Evolutionary conservation across 2,888 invertebrate genomes (phyloP).

Genomic region (Vesta saturnalis): DNA sequence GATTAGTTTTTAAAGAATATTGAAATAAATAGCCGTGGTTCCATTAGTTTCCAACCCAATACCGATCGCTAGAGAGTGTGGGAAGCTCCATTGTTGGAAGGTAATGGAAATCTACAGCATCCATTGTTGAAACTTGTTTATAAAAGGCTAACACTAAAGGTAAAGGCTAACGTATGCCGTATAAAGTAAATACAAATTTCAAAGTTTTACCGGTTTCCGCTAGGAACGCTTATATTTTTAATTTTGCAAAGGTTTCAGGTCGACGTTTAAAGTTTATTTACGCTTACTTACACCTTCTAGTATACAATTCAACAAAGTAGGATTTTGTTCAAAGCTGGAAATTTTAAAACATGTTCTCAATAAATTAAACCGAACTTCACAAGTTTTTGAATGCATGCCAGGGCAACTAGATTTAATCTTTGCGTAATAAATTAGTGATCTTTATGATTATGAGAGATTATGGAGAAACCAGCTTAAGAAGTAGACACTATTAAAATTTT

Average conservation of each 20-base stretch:
- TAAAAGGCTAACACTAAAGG: constrained; percentile 32
- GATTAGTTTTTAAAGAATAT: background rate
- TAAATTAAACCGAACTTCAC: constrained; percentile 5
- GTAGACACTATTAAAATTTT: too few species aligned
- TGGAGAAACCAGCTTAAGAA: constrained; percentile 1
- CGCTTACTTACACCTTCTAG: constrained; percentile 18
- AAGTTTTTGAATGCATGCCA: constrained; percentile 14
- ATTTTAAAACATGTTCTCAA: constrained; percentile 17
- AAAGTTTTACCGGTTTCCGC: constrained; percentile 25
- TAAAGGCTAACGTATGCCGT: constrained; percentile 28
- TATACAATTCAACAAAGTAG: background rate
- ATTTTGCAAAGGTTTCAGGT: constrained; percentile 17
- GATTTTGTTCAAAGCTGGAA: constrained; percentile 11
- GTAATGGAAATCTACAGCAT: constrained; percentile 43
- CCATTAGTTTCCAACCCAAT: constrained; percentile 15
- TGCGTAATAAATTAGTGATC: background rate
- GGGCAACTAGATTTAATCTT: constrained; percentile 8
- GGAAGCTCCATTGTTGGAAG: constrained; percentile 39
- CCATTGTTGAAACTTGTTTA: constrained; percentile 42
- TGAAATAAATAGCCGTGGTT: constrained; percentile 14
- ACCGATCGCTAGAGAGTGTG: constrained; percentile 27
- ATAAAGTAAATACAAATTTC: constrained; percentile 32
- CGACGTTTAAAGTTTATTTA: constrained; percentile 26
- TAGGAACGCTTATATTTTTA: constrained; percentile 23
- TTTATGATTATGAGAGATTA: constrained; percentile 8